Percentiles rank a stretch among this genome's conserved stretches.
Evolutionary conservation across 2,797 vertebrate genomes (phyloP).

Genomic region (Oreonectes daqikongensis): DNA sequence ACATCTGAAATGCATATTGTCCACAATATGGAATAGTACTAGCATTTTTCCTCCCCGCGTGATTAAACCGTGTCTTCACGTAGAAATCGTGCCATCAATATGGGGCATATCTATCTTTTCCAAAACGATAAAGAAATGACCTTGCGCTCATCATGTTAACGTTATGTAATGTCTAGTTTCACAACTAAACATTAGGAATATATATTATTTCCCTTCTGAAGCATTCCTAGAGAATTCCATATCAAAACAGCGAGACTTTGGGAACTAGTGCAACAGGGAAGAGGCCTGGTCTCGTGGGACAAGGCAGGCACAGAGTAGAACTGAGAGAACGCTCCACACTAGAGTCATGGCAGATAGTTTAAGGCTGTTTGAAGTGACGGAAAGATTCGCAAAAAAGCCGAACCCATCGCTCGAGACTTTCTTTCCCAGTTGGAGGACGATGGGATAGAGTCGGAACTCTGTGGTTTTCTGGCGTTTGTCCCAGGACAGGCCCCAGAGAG

Average conservation of each 20-base stretch:
- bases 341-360: conserved; percentile 94
- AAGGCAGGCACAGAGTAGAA: conserved; percentile 93
- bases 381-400: conserved; percentile 82
- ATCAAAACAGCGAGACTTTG: conserved; percentile 90
- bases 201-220: conserved; percentile 81
- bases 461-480: conserved; percentile 52
- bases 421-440: conserved; percentile 48
- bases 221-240: conserved; percentile 80
- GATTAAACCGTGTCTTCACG: conserved; percentile 68
- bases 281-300: conserved; percentile 79
- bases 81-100: conserved; percentile 87
- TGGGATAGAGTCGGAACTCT: conserved; percentile 68
- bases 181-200: conserved; percentile 83
- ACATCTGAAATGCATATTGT: conserved; percentile 67
- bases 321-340: conserved; percentile 81
- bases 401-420: conserved; percentile 73
- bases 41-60: conserved; percentile 73
- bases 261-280: conserved; percentile 98
- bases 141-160: conserved; percentile 81
- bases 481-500: conserved; percentile 75
- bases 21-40: conserved; percentile 70
- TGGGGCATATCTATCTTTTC: conserved; percentile 82
- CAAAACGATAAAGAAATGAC: conserved; percentile 82
- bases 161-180: conserved; percentile 75
- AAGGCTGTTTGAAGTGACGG: conserved; percentile 94